Evolutionary conservation across 2,888 invertebrate species (phyloP), one percentile per base, ranked within the genome.

Genomic region (Erannis defoliaria): DNA sequence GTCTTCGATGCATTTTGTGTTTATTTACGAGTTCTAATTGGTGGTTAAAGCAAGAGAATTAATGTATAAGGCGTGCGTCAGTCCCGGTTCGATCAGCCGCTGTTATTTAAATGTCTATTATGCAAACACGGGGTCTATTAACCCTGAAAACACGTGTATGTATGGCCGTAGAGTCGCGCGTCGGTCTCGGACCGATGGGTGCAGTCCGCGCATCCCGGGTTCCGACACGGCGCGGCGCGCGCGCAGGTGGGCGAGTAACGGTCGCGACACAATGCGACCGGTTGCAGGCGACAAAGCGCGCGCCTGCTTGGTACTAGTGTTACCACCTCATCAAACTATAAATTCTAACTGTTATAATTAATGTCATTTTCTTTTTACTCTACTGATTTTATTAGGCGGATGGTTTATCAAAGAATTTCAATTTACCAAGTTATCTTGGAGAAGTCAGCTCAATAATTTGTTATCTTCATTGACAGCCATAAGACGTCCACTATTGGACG

Each of bases 221-320:
- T 26, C 38, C 46, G n/a, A 43, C 88, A 82, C 1, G 10, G 10
- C 31, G 86, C 86, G 85, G 51, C 51, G 29, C 51, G 75, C 75
- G 76, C 78, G 89, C 92, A 91, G 91, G 91, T 92, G 91, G 90
- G 86, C 85, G 81, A 82, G 73, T 92, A 93, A 92, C 92, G 91
- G 92, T 89, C 85, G 81, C 69, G 69, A 69, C 71, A 76, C 80
- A 80, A 78, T 76, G 75, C 73, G 77, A 77, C 77, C 78, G 78
- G 42, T 77, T 76, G 74, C 74, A 77, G 72, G 76, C 74, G 72
- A 78, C 73, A 74, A 73, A 73, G 65, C 73, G 70, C 65, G 54
- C 59, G 51, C 49, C 21, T 48, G 26, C 50, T 45, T 38, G 26
- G 21, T 51, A 46, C 16, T 51, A 62, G 26, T 31, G 51, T 40